Evolutionary conservation across 1,140 invertebrate genomes (phyloP).

Genomic region (Cyphomyrmex costatus): DNA sequence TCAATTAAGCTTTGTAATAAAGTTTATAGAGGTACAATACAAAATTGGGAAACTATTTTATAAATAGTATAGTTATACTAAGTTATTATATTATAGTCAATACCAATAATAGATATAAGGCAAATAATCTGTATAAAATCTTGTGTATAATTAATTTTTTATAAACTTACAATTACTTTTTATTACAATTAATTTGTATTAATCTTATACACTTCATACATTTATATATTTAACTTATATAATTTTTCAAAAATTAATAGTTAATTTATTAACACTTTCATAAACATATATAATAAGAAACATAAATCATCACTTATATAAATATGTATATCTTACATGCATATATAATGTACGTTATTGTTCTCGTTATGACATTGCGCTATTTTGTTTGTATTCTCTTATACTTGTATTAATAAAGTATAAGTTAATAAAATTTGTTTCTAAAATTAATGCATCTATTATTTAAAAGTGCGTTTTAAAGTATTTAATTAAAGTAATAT

Average conservation of each 20-base stretch:
- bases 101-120: slow-evolving; percentile 51
- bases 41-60: slow-evolving; percentile 11
- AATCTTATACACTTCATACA: slow-evolving; percentile 66
- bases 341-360: slow-evolving; percentile 22
- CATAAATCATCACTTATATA: not conserved
- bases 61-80: not conserved
- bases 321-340: not conserved
- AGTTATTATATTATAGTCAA: slow-evolving; percentile 51
- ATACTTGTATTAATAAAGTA: not conserved
- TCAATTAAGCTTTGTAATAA: slow-evolving; percentile 45
- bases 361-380: not conserved
- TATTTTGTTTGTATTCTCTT: not conserved
- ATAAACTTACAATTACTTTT: not conserved
- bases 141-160: slow-evolving; percentile 42
- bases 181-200: slow-evolving; percentile 18
- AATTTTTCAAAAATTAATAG: slow-evolving; percentile 18
- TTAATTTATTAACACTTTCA: slow-evolving; percentile 43
- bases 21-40: not conserved
- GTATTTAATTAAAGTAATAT: slow-evolving; percentile 13
- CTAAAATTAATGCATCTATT: slow-evolving; percentile 3
- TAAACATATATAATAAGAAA: not conserved
- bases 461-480: not conserved
- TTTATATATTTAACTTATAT: slow-evolving; percentile 34
- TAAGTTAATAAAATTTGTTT: slow-evolving; percentile 25
- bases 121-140: slow-evolving; percentile 64